Base-by-base conservation (phyloP, 2,888 invertebrate genomes). In the Lottia scabra region DNA sequence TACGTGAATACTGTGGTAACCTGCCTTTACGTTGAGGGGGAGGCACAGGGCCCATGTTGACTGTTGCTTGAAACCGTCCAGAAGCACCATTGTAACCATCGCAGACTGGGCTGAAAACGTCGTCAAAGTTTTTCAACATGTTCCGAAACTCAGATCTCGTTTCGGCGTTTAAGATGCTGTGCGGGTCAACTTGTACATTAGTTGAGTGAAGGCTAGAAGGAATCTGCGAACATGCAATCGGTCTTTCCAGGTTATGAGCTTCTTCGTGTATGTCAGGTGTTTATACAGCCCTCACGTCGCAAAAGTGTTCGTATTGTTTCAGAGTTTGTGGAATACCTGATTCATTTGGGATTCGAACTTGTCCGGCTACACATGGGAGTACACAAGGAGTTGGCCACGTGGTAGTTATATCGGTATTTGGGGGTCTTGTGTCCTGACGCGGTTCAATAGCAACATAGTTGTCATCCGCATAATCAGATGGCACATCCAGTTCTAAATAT, bases 21-120 rank as follows among this genome's bases (percentile, higher is more conserved):
- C 78, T 46, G 16, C 80, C 81, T 68, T 83, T 81, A 12, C 78
- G 65, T 70, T 80, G 80, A 10, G 81, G 79, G 12, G 79, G 80
- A 63, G 74, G 76, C 15, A 75, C 73, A 63, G 80, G 80, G 43
- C 80, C 80, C 81, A 81, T 75, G 67, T 75, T 78, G 10, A 79
- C 74, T 13, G 63, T 44, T 23, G 77, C 74, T 56, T 81, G 26
- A 62, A 79, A 79, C 3, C 68, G 73, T 0, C 80, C 78, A 27
- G 65, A 43, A 3, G 75, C 68, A 5, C 78, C 77, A 68, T 80
- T 81, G 46, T 80, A 82, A 3, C 78, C 78, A 26, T 46, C 68
- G 45, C 72, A 67, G 13, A 68, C 46, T 3, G 75, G 71, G 46
- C 76, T 68, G 69, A 81, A 81, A 2, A 78, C 75, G 23, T 74